phyloP scores from a whole-genome alignment of 2,113 vertebrate genomes.

The Psophia crepitans region DNA sequence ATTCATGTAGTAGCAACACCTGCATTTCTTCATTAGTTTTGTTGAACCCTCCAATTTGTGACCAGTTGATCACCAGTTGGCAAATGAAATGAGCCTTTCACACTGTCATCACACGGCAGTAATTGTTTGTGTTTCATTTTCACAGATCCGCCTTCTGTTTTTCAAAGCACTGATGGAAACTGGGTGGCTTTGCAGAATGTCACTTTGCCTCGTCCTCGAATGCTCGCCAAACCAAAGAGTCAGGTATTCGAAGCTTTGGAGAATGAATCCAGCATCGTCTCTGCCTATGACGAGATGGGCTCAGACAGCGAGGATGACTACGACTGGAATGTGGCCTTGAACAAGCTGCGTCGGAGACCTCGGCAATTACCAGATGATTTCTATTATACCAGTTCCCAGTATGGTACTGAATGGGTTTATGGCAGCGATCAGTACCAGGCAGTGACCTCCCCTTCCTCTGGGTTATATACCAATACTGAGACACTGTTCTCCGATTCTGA shows the following conservation, averaged over 20 bases:
- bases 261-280: slow-evolving; percentile 81
- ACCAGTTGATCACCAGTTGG: neutral
- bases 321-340: slow-evolving; percentile 75
- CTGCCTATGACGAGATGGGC: slow-evolving; percentile 87
- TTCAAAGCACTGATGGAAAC: slow-evolving; percentile 92
- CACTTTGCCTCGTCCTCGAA: slow-evolving; percentile 73
- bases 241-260: slow-evolving; percentile 84
- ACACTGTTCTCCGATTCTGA: slow-evolving; percentile 88
- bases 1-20: neutral
- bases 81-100: neutral
- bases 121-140: neutral
- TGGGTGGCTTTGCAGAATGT: slow-evolving; percentile 89
- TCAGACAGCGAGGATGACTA: slow-evolving; percentile 83
- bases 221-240: slow-evolving; percentile 86
- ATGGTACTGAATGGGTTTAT: slow-evolving; percentile 77
- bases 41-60: neutral
- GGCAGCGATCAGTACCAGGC: slow-evolving; percentile 70
- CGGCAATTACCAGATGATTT: slow-evolving; percentile 75
- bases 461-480: slow-evolving; percentile 84
- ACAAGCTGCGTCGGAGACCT: slow-evolving; percentile 63
- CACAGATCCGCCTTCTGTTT: slow-evolving; percentile 71
- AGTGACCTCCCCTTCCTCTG: slow-evolving; percentile 80
- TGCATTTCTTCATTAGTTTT: neutral
- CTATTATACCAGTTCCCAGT: slow-evolving; percentile 77
- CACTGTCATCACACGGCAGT: neutral